Conservation (phyloP, 2,888 invertebrate species). For the Loripinus fragilis region DNA sequence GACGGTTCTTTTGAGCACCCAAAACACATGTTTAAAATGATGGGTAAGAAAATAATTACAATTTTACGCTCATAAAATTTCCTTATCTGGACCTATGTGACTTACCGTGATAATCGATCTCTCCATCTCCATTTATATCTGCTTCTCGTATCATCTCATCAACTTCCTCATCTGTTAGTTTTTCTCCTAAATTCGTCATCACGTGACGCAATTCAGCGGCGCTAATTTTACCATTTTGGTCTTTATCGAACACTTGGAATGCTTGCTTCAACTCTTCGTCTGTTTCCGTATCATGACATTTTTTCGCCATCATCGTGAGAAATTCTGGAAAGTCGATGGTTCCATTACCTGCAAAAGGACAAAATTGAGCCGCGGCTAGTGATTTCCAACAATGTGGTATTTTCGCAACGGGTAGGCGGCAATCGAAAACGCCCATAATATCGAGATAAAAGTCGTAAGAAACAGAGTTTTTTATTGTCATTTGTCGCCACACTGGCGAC, state of each 20-base stretch:
- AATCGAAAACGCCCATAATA: no score
- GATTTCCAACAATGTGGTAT: no score
- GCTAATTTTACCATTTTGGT: slow-evolving; percentile 99
- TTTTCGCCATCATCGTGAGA: slow-evolving; percentile 99
- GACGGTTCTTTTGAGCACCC: no score
- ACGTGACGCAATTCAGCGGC: slow-evolving; percentile 99
- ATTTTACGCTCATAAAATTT: no score
- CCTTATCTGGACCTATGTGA: no score
- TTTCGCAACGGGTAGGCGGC: no score
- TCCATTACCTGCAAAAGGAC: slow-evolving; percentile 88
- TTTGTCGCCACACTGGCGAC: no score
- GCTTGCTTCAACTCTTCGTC: slow-evolving; percentile 99
- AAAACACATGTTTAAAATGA: no score
- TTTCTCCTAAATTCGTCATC: slow-evolving; percentile 99
- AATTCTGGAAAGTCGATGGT: slow-evolving; percentile 99
- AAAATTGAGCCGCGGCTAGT: no score
- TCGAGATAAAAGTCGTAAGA: no score
- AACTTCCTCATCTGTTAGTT: slow-evolving; percentile 99
- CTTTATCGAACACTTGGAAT: slow-evolving; percentile 98
- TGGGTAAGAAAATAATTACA: no score
- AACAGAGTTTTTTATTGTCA: no score
- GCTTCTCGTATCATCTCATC: slow-evolving; percentile 99
- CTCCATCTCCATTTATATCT: slow-evolving; percentile 99
- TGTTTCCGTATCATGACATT: slow-evolving; percentile 98
- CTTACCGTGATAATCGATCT: slow-evolving; percentile 97